Base-by-base conservation (phyloP, 2,888 invertebrate genomes). In the Andrena trimmerana region DNA sequence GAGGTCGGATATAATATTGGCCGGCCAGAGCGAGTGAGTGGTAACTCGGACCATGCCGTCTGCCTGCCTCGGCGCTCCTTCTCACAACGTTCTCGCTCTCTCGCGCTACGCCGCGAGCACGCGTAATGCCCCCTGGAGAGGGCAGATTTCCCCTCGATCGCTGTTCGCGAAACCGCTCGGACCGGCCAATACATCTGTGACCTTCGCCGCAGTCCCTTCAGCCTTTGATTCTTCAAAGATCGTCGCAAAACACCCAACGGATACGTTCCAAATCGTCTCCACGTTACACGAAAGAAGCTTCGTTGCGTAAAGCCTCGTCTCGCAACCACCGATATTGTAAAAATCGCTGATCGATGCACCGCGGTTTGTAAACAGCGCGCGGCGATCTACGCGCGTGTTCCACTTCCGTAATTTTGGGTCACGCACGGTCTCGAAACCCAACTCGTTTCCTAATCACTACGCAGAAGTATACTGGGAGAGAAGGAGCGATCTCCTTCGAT, bases 321-420 rank as follows among this genome's bases (percentile, higher is more conserved):
- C 10, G 42, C 20, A n/a, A 13, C 24, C 10, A 27, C n/a, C 0
- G 50, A n/a, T 6, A 3, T 16, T 0, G n/a, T 10, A 36, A 24
- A 72, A 65, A 66, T n/a, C 27, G 65, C 72, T 66, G 63, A 65
- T 57, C 13, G 33, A 60, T 60, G 10, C 33, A 57, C 8, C 10
- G 57, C 8, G 5, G n/a, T 65, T 63, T 33, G 63, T 70, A 76
- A 76, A 70, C 76, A 63, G 24, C 31, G 27, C n/a, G 36, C 24
- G n/a, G n/a, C 48, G 36, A 10, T 13, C 20, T 16, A 33, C 8
- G n/a, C 75, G 52, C 62, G 52, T 29, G 42, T 70, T 66, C 27
- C 48, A 48, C 27, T 66, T 2, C 16, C 29, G 48, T 42, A 10
- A 42, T 66, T 69, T 63, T n/a, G 10, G 48, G 27, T 77, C 29